A percentile compares a stretch with the other conserved stretches of the same genome.
Conservation (phyloP, 1,140 invertebrate species). For the Lepidurus arcticus region DNA sequence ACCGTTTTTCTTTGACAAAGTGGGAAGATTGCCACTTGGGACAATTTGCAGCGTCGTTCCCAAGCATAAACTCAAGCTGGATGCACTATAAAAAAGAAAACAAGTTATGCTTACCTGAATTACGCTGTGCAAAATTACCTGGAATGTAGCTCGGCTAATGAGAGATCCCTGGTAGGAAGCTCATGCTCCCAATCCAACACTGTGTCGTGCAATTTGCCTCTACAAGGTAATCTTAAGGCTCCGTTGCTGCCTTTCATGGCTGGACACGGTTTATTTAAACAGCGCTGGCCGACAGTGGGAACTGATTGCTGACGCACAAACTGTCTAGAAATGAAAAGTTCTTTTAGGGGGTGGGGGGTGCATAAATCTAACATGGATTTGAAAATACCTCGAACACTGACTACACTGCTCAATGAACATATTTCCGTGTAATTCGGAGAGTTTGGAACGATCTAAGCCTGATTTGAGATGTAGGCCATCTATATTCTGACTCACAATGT, state of each 20-base stretch:
- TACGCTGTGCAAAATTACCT: slow-evolving; percentile 51
- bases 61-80: slow-evolving; percentile 87
- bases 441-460: slow-evolving; percentile 66
- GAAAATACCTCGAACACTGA: slow-evolving; percentile 71
- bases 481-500: slow-evolving; percentile 94
- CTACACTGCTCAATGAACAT: slow-evolving; percentile 95
- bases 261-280: slow-evolving; percentile 67
- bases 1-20: slow-evolving; percentile 78
- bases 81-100: slow-evolving; percentile 55
- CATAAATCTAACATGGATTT: background rate
- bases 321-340: slow-evolving; percentile 54
- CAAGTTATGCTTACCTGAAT: background rate
- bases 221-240: slow-evolving; percentile 58
- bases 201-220: slow-evolving; percentile 82
- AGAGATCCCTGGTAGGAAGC: slow-evolving; percentile 82
- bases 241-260: slow-evolving; percentile 48
- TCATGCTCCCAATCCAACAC: slow-evolving; percentile 98
- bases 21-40: slow-evolving; percentile 89
- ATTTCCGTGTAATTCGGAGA: slow-evolving; percentile 96
- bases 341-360: background rate
- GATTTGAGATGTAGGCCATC: slow-evolving; percentile 93
- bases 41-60: slow-evolving; percentile 96
- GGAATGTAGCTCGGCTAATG: slow-evolving; percentile 78
- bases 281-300: slow-evolving; percentile 85
- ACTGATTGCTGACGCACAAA: slow-evolving; percentile 74